These are phyloP conservation scores for Sisor rabdophorus DNA, from an alignment of 2,113 vertebrate species.

Conservation along the genomic window DNA sequence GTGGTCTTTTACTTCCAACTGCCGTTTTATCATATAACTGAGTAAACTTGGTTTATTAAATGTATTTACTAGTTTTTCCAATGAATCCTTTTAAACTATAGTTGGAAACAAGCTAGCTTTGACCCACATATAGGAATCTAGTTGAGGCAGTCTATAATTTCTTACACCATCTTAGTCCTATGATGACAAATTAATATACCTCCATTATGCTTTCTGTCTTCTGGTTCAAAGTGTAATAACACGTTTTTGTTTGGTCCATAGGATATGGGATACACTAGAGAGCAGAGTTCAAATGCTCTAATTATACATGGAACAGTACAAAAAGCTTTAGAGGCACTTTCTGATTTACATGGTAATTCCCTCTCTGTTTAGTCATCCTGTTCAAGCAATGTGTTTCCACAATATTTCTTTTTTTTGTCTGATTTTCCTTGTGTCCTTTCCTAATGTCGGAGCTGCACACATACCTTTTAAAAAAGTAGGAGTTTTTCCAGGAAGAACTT, in stretches of 20 bases:
- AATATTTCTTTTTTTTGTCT: no score
- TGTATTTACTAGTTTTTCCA: no score
- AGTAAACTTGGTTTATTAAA: no score
- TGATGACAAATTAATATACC: background rate
- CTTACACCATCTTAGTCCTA: background rate
- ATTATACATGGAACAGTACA: slow-evolving; percentile 62
- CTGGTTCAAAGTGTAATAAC: background rate
- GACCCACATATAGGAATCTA: no score
- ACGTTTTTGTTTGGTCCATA: slow-evolving; percentile 30
- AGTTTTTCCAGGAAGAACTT: slow-evolving; percentile 11
- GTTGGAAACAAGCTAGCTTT: no score
- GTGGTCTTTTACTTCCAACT: no score
- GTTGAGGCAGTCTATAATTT: no score
- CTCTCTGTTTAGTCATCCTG: background rate
- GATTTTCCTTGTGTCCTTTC: background rate
- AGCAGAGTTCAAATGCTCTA: slow-evolving; percentile 63
- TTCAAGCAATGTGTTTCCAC: background rate
- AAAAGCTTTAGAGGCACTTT: slow-evolving; percentile 63
- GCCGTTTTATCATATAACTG: no score
- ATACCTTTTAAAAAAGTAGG: background rate
- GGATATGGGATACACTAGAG: slow-evolving; percentile 70
- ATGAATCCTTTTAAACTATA: no score
- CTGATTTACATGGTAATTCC: slow-evolving; percentile 25
- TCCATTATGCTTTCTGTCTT: background rate
- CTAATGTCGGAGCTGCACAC: slow-evolving; percentile 12